Conservation (phyloP, 2,113 vertebrate genomes). For the Theristicus caerulescens region DNA sequence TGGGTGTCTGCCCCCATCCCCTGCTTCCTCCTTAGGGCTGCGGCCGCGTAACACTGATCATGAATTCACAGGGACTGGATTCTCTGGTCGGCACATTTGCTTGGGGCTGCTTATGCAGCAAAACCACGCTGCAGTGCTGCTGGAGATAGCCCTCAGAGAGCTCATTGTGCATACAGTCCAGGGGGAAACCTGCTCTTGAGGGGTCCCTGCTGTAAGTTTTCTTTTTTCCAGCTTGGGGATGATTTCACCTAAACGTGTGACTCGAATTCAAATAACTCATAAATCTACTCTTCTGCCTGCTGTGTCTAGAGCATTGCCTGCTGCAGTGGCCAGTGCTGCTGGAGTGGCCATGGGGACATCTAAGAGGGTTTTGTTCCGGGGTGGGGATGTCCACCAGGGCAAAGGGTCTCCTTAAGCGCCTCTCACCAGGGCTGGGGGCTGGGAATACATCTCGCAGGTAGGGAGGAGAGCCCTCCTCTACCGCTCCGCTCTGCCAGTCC, state of each 20-base stretch:
- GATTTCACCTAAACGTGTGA: background rate
- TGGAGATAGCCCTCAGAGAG: background rate
- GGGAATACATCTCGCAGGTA: background rate
- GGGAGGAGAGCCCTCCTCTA: background rate
- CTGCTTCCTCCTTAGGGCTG: background rate
- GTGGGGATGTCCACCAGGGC: background rate
- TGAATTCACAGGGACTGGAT: background rate
- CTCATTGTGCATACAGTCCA: fast-evolving
- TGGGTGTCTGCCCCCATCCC: background rate
- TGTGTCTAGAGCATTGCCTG: fast-evolving
- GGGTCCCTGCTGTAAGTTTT: background rate
- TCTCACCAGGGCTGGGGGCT: background rate
- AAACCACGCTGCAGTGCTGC: background rate
- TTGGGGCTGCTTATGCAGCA: slow-evolving; percentile 18
- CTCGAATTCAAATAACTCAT: background rate
- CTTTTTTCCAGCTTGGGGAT: background rate
- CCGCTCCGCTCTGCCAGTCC: background rate
- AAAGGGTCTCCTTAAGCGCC: background rate
- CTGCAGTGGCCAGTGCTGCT: fast-evolving
- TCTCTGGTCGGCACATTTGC: background rate
- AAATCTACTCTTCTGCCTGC: background rate
- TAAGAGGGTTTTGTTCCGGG: background rate
- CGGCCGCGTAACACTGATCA: background rate
- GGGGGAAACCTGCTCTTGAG: background rate
- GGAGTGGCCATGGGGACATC: fast-evolving